These are phyloP conservation scores for Rhinoraja longicauda DNA, from an alignment of 2,797 vertebrate species.

Conservation along the genomic window DNA sequence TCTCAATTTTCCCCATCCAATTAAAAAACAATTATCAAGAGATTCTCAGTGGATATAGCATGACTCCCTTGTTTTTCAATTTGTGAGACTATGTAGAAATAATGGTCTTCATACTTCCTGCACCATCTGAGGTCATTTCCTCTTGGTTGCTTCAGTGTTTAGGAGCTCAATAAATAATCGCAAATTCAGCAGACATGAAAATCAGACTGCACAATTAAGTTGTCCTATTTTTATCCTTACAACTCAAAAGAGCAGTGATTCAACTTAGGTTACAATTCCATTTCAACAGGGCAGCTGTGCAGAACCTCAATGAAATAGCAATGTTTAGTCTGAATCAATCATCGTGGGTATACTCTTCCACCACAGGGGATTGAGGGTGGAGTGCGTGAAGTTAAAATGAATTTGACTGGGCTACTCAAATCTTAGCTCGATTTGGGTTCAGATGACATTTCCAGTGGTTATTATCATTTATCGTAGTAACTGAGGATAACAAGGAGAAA, in stretches of 20 bases:
- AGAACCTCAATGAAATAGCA: neutral
- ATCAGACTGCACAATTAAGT: neutral
- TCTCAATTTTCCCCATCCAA: neutral
- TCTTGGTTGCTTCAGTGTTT: neutral
- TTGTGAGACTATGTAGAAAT: neutral
- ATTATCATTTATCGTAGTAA: neutral
- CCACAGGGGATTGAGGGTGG: neutral
- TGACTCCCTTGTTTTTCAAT: neutral
- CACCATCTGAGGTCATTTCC: neutral
- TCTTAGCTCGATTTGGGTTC: neutral
- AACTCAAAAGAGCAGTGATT: neutral
- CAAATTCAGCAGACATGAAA: constrained; percentile 19
- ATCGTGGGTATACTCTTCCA: neutral
- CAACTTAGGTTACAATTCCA: neutral
- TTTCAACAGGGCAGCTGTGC: neutral
- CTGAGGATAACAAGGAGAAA: neutral
- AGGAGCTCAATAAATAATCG: neutral
- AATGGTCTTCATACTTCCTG: neutral
- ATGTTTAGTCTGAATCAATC: neutral
- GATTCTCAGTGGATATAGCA: neutral
- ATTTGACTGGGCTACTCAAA: too few relatives aligned
- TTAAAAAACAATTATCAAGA: neutral
- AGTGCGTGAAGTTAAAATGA: neutral
- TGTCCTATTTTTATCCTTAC: neutral
- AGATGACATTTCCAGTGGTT: neutral